Base-by-base conservation (phyloP, 2,888 invertebrate species). In the Drosophila acutilabella region DNA sequence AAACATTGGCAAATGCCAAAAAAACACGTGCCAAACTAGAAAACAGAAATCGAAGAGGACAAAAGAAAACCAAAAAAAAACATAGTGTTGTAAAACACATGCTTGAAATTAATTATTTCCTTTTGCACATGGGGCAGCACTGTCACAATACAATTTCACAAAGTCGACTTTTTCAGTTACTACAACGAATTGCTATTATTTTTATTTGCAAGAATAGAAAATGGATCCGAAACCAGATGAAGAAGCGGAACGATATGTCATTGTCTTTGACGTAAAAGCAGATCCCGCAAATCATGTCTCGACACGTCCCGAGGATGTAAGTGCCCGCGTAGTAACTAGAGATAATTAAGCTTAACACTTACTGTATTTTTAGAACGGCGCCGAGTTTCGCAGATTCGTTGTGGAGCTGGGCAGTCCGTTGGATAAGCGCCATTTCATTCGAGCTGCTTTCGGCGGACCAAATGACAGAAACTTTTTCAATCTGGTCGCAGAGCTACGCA, bases 241-340 rank as follows among this genome's bases (percentile, higher is more conserved):
- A n/a, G 14, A 13, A 1, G 2, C 4, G 1, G 6, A 16, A n/a
- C 11, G 7, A 20, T 14, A 30, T 48, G 8, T 20, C 18, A 6
- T 56, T 11, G 4, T 14, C 6, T 45, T 56, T 11, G 14, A 45
- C 3, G 30, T 56, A 11, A 18, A 23, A 0, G 4, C 8, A n/a
- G 48, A 20, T 1, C n/a, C 1, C 40, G 7, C 16, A 18, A 33
- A 8, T 33, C 8, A 47, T 7, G 8, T 10, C 0, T 57, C 58
- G 3, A 14, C 48, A 1, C 66, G 65, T 0, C 56, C 65, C n/a
- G 66, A 67, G 26, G 44, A 50, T 11, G 61, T 61, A 6, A 45
- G 54, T 68, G 11, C 5, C 5, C 13, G 18, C 2, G 1, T 11
- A 23, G 10, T 20, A 2, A 23, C 4, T 11, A 2, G 10, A 7